phyloP scores from a whole-genome alignment of 2,113 vertebrate species.

The Castor canadensis region DNA sequence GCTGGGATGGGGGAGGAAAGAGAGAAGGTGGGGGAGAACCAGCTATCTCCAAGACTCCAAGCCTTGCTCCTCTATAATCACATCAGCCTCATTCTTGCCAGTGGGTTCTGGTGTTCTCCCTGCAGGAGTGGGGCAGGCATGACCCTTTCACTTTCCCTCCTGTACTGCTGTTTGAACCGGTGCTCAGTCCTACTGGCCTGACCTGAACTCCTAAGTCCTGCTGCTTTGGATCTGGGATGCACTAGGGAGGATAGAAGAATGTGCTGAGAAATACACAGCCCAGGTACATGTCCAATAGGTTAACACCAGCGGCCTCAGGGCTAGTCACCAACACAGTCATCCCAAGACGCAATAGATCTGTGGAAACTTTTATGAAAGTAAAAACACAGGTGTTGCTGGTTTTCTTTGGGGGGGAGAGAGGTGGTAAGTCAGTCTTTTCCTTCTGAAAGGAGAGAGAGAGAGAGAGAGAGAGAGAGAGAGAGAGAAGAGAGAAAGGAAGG shows the following conservation, averaged over 20 bases:
- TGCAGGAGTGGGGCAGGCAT: accelerated
- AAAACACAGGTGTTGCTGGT: not conserved
- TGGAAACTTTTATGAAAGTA: accelerated
- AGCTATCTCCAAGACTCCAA: too few species aligned
- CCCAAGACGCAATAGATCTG: accelerated
- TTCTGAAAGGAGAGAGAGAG: not conserved
- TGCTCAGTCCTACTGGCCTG: accelerated
- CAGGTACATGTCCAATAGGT: accelerated
- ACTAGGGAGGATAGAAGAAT: not conserved
- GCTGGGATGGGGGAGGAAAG: accelerated
- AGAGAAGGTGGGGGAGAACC: not conserved
- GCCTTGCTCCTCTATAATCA: accelerated
- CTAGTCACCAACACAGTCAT: not conserved
- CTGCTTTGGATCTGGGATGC: not conserved
- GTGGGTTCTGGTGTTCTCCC: accelerated
- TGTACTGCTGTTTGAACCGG: accelerated
- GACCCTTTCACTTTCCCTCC: accelerated
- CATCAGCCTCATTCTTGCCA: accelerated
- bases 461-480: too few species aligned
- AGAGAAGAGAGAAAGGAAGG: accelerated
- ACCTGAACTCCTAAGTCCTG: not conserved
- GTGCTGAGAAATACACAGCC: not conserved
- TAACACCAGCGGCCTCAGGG: not conserved
- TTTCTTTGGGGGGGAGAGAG: not conserved
- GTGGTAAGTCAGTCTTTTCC: not conserved